These are phyloP conservation scores for Caenorhabditis sulstoni DNA, from an alignment of 2,888 invertebrate species.

Conservation along the genomic window DNA sequence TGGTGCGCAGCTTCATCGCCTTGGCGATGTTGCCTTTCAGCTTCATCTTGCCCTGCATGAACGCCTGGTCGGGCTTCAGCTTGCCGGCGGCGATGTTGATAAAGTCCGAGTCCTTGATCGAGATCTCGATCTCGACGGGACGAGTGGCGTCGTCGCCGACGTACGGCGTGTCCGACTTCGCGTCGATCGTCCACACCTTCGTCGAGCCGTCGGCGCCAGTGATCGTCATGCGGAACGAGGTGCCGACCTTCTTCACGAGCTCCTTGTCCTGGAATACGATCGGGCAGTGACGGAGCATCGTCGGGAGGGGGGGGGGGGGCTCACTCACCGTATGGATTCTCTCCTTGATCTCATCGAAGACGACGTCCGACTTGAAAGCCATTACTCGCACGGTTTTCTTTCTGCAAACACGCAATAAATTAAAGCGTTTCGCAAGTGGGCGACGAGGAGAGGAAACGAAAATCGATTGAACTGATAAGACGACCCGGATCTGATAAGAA, in stretches of 20 bases:
- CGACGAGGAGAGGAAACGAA: background rate
- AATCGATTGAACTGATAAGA: slow-evolving; percentile 34
- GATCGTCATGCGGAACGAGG: slow-evolving; percentile 92
- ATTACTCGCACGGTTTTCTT: slow-evolving; percentile 36
- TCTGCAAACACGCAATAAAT: slow-evolving; percentile 1
- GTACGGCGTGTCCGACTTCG: slow-evolving; percentile 82
- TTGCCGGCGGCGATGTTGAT: slow-evolving; percentile 91
- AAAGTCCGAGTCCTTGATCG: slow-evolving; percentile 91
- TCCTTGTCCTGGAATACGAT: slow-evolving; percentile 81
- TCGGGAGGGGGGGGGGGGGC: background rate
- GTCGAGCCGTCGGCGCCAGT: slow-evolving; percentile 85
- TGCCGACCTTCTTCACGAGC: slow-evolving; percentile 88
- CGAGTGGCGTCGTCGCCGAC: slow-evolving; percentile 66
- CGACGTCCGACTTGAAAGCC: slow-evolving; percentile 87
- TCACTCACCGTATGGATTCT: slow-evolving; percentile 66
- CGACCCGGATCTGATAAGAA: slow-evolving; percentile 41
- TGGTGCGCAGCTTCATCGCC: slow-evolving; percentile 92
- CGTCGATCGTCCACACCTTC: slow-evolving; percentile 90
- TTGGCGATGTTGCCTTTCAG: slow-evolving; percentile 96
- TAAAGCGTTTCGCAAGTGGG: slow-evolving; percentile 6
- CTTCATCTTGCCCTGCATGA: slow-evolving; percentile 90
- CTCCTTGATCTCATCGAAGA: slow-evolving; percentile 88
- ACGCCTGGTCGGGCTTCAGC: slow-evolving; percentile 89
- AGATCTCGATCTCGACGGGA: slow-evolving; percentile 83
- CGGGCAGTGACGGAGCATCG: too few species aligned